Evolutionary conservation across 2,888 invertebrate genomes (phyloP).

Genomic region (Aphodius granarius): DNA sequence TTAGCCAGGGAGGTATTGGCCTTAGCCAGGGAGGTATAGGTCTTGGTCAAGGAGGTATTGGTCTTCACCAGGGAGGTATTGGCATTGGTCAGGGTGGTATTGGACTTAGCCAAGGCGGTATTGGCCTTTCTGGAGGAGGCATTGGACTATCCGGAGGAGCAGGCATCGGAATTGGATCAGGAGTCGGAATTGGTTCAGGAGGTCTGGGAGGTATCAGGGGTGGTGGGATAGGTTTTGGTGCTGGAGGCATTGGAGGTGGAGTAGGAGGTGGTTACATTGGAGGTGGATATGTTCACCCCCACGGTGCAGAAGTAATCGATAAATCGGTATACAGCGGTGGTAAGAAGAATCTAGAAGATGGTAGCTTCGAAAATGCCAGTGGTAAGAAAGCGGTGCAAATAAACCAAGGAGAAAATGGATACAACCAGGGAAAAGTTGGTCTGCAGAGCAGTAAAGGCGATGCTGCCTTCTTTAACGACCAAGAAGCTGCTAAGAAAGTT

Average conservation of each 20-base stretch:
- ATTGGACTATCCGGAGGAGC: conserved; percentile 50
- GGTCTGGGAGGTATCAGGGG: conserved; percentile 18
- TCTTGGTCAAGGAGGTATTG: conserved; percentile 26
- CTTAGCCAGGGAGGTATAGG: conserved; percentile 36
- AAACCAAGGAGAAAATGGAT: conserved; percentile 62
- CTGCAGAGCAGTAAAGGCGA: conserved; percentile 51
- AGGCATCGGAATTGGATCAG: conserved; percentile 14
- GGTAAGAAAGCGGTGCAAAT: conserved; percentile 60
- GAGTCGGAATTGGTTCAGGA: conserved; percentile 19
- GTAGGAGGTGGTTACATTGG: conserved; percentile 41
- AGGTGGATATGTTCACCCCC: conserved; percentile 24
- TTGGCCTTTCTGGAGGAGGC: conserved; percentile 45
- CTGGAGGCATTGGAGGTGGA: conserved; percentile 28
- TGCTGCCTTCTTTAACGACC: conserved; percentile 60
- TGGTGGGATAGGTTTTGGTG: conserved; percentile 37
- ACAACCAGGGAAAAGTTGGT: conserved; percentile 57
- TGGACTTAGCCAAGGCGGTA: conserved; percentile 30
- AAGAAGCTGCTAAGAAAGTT: conserved; percentile 62
- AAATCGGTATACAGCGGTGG: conserved; percentile 61
- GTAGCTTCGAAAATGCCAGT: conserved; percentile 58
- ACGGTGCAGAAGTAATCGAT: conserved; percentile 55
- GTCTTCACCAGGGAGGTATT: conserved; percentile 24
- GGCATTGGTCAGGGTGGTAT: conserved; percentile 35
- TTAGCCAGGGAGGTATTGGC: conserved; percentile 39
- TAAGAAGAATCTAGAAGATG: conserved; percentile 61